A percentile compares a stretch with the other conserved stretches of the same genome.
Conservation (phyloP, 2,113 vertebrate genomes). For the Heptranchias perlo region DNA sequence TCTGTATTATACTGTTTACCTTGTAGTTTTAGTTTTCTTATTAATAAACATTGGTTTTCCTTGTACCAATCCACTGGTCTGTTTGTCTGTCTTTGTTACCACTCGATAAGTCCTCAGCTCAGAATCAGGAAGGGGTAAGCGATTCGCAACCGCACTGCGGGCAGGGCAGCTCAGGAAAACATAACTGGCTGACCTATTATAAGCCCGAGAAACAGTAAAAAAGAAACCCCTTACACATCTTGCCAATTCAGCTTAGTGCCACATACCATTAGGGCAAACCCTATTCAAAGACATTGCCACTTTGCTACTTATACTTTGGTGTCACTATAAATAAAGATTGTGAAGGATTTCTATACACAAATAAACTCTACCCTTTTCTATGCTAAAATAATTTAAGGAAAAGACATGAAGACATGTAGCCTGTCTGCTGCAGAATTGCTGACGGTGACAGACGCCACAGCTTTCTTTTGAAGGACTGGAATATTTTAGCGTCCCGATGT, state of each 20-base stretch:
- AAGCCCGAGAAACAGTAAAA: too few species aligned
- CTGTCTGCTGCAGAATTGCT: neutral
- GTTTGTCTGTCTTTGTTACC: too few species aligned
- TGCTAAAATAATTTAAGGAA: neutral
- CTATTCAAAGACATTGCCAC: neutral
- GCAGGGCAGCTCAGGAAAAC: too few species aligned
- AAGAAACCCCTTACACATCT: too few species aligned
- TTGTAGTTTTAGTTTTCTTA: too few species aligned
- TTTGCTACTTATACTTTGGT: neutral
- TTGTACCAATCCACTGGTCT: too few species aligned
- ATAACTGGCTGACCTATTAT: too few species aligned
- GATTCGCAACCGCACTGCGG: too few species aligned
- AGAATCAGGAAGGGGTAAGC: too few species aligned
- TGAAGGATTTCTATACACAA: neutral
- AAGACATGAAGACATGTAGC: neutral
- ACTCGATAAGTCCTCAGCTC: too few species aligned
- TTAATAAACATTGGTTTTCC: too few species aligned
- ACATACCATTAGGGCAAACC: neutral
- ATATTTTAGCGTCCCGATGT: neutral
- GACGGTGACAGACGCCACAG: neutral
- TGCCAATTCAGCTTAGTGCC: neutral
- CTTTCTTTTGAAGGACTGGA: neutral
- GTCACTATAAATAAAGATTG: neutral
- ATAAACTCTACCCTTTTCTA: neutral
- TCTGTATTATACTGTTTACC: too few species aligned